Evolutionary conservation across 2,888 invertebrate genomes (phyloP).

Genomic region (Rhimphoctona megacephalus): DNA sequence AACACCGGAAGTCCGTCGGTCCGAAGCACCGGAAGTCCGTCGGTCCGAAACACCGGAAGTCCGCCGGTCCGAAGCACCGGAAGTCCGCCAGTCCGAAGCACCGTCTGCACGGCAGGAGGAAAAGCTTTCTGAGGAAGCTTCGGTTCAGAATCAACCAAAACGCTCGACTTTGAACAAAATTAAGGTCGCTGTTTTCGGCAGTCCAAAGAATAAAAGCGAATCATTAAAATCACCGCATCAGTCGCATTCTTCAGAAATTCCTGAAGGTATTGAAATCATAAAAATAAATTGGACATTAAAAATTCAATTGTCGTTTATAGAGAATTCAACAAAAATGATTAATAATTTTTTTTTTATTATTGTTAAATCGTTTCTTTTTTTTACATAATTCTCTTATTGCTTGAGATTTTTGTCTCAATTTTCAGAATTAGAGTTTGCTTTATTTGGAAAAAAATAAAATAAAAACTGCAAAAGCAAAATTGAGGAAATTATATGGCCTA

Average conservation of each 20-base stretch:
- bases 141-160: conserved; percentile 24
- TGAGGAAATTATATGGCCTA: background rate
- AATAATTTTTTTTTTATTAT: background rate
- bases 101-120: conserved; percentile 39
- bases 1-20: conserved; percentile 52
- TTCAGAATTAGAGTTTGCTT: background rate
- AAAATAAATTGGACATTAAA: background rate
- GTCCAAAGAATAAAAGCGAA: conserved; percentile 66
- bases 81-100: conserved; percentile 31
- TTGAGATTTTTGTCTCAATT: background rate
- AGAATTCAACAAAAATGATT: background rate
- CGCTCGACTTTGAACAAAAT: conserved; percentile 51
- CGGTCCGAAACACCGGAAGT: no score
- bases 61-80: conserved; percentile 58
- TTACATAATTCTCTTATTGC: background rate
- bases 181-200: background rate
- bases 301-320: background rate
- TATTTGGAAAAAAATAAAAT: background rate
- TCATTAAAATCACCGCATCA: conserved; percentile 66
- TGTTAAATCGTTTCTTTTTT: background rate
- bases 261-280: conserved; percentile 57
- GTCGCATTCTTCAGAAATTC: conserved; percentile 61
- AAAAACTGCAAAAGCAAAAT: no score
- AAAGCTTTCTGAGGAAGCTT: conserved; percentile 23
- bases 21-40: conserved; percentile 57